These are phyloP conservation scores for Nibea albiflora DNA, from an alignment of 2,113 vertebrate species.

Conservation along the genomic window DNA sequence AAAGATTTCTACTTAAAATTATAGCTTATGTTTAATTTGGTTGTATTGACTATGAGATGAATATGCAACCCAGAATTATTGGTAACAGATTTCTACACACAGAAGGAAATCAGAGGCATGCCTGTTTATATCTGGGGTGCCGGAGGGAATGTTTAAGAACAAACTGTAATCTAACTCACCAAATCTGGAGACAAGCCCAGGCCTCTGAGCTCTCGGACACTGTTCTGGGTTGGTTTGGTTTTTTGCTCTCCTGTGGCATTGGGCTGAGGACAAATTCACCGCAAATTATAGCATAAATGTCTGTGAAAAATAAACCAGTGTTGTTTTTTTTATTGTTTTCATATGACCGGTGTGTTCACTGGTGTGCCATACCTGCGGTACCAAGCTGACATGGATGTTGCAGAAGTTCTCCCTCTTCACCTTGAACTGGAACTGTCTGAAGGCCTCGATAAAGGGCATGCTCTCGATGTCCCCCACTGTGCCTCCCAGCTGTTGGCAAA, in stretches of 20 bases:
- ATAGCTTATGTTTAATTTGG: not conserved
- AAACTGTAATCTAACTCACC: slow-evolving; percentile 80
- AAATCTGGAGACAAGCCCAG: slow-evolving; percentile 95
- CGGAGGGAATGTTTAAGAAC: not conserved
- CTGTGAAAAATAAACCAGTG: not conserved
- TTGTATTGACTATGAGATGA: not conserved
- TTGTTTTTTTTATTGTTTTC: not conserved
- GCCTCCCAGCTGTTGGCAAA: slow-evolving; percentile 89
- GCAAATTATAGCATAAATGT: not conserved
- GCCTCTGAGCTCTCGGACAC: slow-evolving; percentile 94
- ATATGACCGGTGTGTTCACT: not conserved
- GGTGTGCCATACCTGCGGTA: slow-evolving; percentile 90
- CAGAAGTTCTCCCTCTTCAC: slow-evolving; percentile 96
- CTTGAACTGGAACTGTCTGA: slow-evolving; percentile 99
- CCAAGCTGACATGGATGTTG: slow-evolving; percentile 96
- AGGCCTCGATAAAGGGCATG: slow-evolving; percentile 98
- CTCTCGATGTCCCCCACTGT: slow-evolving; percentile 97
- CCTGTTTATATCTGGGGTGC: not conserved
- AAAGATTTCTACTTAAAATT: not conserved
- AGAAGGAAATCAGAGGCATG: not conserved
- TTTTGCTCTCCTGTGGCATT: slow-evolving; percentile 97
- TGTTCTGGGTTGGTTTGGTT: slow-evolving; percentile 98
- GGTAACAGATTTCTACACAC: slow-evolving; percentile 1
- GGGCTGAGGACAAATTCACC: slow-evolving; percentile 82
- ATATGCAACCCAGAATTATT: not conserved